phyloP scores from a whole-genome alignment of 2,113 vertebrate species.

The Spea bombifrons region DNA sequence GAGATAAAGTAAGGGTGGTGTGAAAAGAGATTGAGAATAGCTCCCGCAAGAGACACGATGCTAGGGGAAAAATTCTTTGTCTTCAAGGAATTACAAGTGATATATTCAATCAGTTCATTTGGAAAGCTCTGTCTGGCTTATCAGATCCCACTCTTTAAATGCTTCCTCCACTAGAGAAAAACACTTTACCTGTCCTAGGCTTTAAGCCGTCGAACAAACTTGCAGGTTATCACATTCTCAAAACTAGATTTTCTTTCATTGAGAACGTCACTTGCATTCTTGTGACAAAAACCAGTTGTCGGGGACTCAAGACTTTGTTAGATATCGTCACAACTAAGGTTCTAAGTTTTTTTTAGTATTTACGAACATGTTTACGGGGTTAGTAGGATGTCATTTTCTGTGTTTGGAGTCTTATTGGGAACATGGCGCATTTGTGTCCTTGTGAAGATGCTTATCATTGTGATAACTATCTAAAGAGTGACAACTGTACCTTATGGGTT shows the following conservation, averaged over 20 bases:
- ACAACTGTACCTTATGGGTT: too few species aligned
- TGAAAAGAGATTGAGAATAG: constrained; percentile 51
- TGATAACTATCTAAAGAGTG: too few species aligned
- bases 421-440: too few species aligned
- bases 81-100: constrained; percentile 28
- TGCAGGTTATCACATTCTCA: not conserved
- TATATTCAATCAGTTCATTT: constrained; percentile 48
- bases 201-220: constrained; percentile 1
- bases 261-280: not conserved
- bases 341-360: too few species aligned
- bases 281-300: not conserved
- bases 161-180: constrained; percentile 10
- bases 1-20: constrained; percentile 54
- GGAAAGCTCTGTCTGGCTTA: constrained; percentile 29
- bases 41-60: constrained; percentile 52
- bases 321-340: not conserved
- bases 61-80: constrained; percentile 35
- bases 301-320: not conserved
- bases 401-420: too few species aligned
- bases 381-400: too few species aligned
- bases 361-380: too few species aligned
- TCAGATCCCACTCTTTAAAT: constrained; percentile 21
- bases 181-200: not conserved
- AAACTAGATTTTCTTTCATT: not conserved
- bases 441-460: too few species aligned